These are phyloP conservation scores for Dryomyza anilis DNA, from an alignment of 2,888 invertebrate species.

Conservation along the genomic window DNA sequence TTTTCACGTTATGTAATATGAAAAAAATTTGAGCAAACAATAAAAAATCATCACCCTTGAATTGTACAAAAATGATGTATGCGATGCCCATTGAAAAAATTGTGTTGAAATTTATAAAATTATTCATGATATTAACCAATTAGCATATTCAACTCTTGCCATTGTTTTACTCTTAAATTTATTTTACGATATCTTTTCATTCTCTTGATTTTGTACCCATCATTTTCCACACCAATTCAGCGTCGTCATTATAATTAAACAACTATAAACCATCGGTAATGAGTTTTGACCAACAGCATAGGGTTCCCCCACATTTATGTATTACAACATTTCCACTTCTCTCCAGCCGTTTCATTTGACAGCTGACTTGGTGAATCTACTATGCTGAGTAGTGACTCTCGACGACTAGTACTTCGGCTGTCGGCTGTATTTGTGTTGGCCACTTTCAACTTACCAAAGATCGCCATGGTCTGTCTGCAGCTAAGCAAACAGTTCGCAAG, in stretches of 20 bases:
- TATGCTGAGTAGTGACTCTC: background rate
- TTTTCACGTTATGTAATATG: no score
- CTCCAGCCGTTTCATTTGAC: background rate
- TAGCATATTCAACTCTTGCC: no score
- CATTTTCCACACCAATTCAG: background rate
- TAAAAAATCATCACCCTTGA: no score
- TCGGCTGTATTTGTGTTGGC: background rate
- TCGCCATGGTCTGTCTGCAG: background rate
- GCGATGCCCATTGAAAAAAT: no score
- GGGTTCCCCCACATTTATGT: background rate
- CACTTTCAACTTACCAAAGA: background rate
- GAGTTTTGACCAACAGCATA: background rate
- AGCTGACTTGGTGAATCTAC: background rate
- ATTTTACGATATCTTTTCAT: background rate
- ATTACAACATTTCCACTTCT: background rate
- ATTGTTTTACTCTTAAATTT: no score
- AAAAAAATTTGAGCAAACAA: no score
- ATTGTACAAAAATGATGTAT: no score
- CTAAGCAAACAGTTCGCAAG: background rate
- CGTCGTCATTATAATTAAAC: background rate
- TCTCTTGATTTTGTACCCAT: background rate
- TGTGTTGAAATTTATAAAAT: no score
- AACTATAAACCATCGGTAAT: background rate
- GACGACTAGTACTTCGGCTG: background rate
- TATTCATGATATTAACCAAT: no score